These are phyloP conservation scores for Argynnis bischoffii DNA, from an alignment of 2,888 invertebrate species.

Conservation along the genomic window DNA sequence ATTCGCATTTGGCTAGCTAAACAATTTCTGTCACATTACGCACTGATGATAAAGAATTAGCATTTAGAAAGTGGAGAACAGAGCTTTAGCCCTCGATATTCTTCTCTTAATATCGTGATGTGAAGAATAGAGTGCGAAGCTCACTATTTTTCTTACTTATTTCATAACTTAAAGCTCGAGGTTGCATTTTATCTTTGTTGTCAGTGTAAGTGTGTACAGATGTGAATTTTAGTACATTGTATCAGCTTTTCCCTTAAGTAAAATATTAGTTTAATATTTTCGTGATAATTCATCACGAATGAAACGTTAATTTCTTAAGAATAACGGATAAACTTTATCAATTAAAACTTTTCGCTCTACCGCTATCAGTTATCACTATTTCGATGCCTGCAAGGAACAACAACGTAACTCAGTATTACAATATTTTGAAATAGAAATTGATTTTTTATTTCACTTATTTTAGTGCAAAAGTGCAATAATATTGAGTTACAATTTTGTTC, in stretches of 20 bases:
- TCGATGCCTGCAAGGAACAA: no score
- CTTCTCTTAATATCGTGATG: not conserved
- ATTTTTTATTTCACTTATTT: no score
- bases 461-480: no score
- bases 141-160: no score
- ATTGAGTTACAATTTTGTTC: no score
- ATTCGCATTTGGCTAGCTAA: slow-evolving; percentile 3
- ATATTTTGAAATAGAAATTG: no score
- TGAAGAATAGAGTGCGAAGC: no score
- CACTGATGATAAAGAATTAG: slow-evolving; percentile 10
- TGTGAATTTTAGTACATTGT: slow-evolving; percentile 9
- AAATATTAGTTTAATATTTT: slow-evolving; percentile 6
- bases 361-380: slow-evolving; percentile 35
- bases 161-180: not conserved
- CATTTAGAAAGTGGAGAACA: not conserved
- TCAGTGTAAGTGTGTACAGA: slow-evolving; percentile 5
- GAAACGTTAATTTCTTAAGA: not conserved
- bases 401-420: no score
- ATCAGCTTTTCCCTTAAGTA: slow-evolving; percentile 10
- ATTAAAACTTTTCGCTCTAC: no score
- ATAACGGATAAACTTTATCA: no score
- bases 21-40: not conserved
- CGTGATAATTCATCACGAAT: slow-evolving; percentile 5
- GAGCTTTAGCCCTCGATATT: slow-evolving; percentile 9
- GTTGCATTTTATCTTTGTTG: not conserved